These are phyloP conservation scores for Maylandia zebra DNA, from an alignment of 2,113 vertebrate species.

Conservation along the genomic window DNA sequence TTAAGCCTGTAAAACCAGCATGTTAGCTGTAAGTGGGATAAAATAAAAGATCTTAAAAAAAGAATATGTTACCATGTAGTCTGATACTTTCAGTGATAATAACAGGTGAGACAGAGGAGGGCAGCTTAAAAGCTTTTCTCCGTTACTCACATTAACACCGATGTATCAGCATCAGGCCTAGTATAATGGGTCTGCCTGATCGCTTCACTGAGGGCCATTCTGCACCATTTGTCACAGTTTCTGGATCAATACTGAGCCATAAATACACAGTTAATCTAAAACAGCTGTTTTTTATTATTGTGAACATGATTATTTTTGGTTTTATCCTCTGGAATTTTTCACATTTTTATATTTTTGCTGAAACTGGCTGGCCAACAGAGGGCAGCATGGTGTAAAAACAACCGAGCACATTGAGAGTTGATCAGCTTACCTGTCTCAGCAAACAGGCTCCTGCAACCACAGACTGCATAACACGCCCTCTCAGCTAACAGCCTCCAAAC, in stretches of 20 bases:
- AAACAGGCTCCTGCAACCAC: not conserved
- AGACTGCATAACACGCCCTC: not conserved
- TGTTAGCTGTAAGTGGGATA: not conserved
- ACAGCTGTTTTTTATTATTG: not conserved
- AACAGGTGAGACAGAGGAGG: not conserved
- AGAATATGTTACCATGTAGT: not conserved
- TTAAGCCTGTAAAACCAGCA: not conserved
- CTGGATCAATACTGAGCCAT: not conserved
- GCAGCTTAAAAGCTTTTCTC: not conserved
- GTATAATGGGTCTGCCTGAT: not conserved
- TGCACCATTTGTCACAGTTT: not conserved
- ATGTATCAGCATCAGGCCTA: not conserved
- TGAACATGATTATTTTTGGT: not conserved
- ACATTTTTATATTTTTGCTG: not conserved
- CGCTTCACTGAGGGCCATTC: constrained; percentile 1
- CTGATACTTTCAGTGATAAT: not conserved
- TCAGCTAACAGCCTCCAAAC: not conserved
- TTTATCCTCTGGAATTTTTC: not conserved
- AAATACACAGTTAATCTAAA: not conserved
- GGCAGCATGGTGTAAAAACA: constrained; percentile 26
- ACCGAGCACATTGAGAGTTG: not conserved
- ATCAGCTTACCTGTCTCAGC: not conserved
- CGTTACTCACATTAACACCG: not conserved
- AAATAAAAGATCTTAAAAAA: not conserved
- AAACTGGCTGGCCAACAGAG: constrained; percentile 21